phyloP scores from a whole-genome alignment of 2,888 invertebrate genomes.

The Synanthedon myopaeformis region DNA sequence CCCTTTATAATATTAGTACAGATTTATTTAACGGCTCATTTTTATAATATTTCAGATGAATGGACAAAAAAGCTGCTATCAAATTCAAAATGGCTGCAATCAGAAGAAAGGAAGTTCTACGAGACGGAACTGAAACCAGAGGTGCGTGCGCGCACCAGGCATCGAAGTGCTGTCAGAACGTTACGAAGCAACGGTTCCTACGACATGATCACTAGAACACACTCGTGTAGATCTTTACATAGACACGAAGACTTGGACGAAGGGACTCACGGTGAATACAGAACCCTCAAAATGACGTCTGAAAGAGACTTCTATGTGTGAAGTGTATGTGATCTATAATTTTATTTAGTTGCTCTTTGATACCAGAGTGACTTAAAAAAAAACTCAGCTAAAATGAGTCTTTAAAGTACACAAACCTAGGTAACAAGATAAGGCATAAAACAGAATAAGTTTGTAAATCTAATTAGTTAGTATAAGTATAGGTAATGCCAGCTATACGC shows the following conservation, averaged over 20 bases:
- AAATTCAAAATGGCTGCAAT: conserved; percentile 78
- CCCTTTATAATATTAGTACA: no score
- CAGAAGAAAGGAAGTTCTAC: conserved; percentile 69
- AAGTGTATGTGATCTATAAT: no score
- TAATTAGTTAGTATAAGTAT: no score
- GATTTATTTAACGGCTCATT: background rate
- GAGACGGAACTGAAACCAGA: conserved; percentile 54
- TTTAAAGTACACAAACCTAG: no score
- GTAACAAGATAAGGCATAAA: no score
- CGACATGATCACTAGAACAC: conserved; percentile 49
- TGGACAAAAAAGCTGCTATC: conserved; percentile 79
- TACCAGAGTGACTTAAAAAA: no score
- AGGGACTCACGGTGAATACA: conserved; percentile 48
- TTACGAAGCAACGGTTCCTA: conserved; percentile 42
- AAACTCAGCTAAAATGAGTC: no score
- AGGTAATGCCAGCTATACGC: no score
- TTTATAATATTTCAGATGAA: conserved; percentile 50
- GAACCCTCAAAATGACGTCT: conserved; percentile 38
- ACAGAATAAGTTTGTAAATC: no score
- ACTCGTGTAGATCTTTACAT: conserved; percentile 47
- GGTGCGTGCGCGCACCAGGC: conserved; percentile 22
- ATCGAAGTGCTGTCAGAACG: conserved; percentile 35
- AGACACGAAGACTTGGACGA: conserved; percentile 46
- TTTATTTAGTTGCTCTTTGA: no score
- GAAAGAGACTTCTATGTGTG: conserved; percentile 31